Evolutionary conservation across 1,140 invertebrate genomes (phyloP).

Genomic region (Cyrtorhinus lividipennis): DNA sequence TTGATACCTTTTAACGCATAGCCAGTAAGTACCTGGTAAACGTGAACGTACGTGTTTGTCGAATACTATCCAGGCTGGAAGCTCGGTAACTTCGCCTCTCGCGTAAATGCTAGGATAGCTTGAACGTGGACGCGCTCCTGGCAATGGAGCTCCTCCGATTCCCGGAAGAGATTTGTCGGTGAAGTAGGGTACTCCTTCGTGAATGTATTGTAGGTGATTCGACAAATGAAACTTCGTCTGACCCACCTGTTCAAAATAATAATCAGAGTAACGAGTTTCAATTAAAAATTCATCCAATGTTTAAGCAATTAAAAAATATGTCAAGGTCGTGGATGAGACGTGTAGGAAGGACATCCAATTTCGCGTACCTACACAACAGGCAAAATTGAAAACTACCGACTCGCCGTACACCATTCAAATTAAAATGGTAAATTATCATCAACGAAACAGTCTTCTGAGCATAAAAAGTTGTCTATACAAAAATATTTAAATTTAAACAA

Average conservation of each 20-base stretch:
- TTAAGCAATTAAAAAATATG: background rate
- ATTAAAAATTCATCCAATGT: background rate
- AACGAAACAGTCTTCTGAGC: too few species aligned
- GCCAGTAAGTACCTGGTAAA: too few species aligned
- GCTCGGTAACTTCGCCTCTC: conserved; percentile 45
- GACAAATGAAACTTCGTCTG: conserved; percentile 39
- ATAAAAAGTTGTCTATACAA: too few species aligned
- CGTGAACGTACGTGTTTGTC: conserved; percentile 77
- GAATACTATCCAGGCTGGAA: conserved; percentile 71
- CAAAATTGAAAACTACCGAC: background rate
- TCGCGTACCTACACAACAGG: background rate
- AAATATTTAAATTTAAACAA: too few species aligned
- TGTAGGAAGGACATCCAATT: background rate
- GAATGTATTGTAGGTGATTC: conserved; percentile 36
- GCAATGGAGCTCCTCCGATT: conserved; percentile 29
- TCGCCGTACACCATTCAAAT: background rate
- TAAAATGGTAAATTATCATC: too few species aligned
- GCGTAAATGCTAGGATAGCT: conserved; percentile 47
- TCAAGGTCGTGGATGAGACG: background rate
- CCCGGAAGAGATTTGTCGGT: conserved; percentile 34
- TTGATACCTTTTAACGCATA: too few species aligned
- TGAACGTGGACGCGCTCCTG: conserved; percentile 21
- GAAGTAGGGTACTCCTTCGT: conserved; percentile 37
- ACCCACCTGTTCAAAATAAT: conserved; percentile 32
- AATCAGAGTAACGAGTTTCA: background rate